Conservation (phyloP, 2,888 invertebrate genomes). For the Ectobius pallidus region DNA sequence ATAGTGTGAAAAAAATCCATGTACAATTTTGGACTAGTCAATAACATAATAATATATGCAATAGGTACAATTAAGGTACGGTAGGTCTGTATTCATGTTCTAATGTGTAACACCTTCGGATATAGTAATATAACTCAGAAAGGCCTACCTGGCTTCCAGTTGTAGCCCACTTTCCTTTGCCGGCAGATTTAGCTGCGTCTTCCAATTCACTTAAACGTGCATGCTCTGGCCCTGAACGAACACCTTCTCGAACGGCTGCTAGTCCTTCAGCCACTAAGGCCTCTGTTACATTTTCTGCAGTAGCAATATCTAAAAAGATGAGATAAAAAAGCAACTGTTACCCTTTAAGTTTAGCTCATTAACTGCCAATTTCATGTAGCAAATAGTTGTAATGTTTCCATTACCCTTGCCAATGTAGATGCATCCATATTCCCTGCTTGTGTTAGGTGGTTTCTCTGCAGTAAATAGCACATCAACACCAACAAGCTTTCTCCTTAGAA, state of each 20-base stretch:
- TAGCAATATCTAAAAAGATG: conserved; percentile 58
- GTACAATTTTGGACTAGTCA: too few relatives aligned
- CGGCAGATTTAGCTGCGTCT: conserved; percentile 85
- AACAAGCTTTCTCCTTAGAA: conserved; percentile 87
- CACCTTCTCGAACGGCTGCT: conserved; percentile 77
- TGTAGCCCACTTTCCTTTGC: conserved; percentile 80
- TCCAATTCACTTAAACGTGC: conserved; percentile 81
- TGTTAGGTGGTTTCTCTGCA: conserved; percentile 76
- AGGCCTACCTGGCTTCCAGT: conserved; percentile 39
- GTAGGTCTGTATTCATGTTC: too few relatives aligned
- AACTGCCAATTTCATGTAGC: too few relatives aligned
- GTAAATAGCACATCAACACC: conserved; percentile 89
- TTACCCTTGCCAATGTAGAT: conserved; percentile 84
- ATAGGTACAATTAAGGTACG: too few relatives aligned
- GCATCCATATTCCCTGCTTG: conserved; percentile 85
- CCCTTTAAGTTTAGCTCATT: too few relatives aligned
- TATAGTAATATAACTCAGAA: too few relatives aligned
- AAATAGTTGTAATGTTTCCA: too few relatives aligned
- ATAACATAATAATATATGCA: too few relatives aligned
- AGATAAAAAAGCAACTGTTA: not conserved
- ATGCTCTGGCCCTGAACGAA: conserved; percentile 68
- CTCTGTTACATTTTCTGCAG: conserved; percentile 89
- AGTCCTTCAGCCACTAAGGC: conserved; percentile 87
- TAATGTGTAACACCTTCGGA: too few relatives aligned
- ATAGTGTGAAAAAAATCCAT: too few relatives aligned